Evolutionary conservation across 2,888 invertebrate species (phyloP), one percentile per base, ranked within the genome.

Genomic region (Pharmacophagus antenor): DNA sequence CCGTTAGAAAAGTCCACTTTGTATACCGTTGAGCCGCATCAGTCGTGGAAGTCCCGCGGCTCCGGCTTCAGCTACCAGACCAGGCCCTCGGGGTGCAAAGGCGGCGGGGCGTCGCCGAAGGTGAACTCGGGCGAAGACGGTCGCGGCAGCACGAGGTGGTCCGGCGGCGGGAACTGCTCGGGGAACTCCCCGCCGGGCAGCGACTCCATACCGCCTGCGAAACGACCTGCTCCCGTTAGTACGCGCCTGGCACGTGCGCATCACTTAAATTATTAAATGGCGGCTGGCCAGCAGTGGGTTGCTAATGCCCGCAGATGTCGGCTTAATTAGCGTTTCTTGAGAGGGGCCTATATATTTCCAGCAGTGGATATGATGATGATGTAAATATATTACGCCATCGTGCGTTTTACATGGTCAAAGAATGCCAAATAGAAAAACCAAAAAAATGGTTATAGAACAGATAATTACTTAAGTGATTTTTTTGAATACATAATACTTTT

Each of bases 81-180:
- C 73, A 91, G 80, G 48, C 91, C 91, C 79, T 91, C 91, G 55
- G 88, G 89, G 65, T 91, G 91, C 56, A 89, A 70, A 47, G 90
- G 90, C 0, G 91, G 91, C 23, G 90, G 91, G 53, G 86, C 91
- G 76, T 91, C 91, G 0, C 88, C 88, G 73, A 91, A 91, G 65
- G 94, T 93, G 88, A 94, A 95, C 86, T 94, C 94, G 51, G 95
- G 95, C 71, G 95, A 95, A 65, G 95, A 94, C 56, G 95, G 94
- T 69, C 95, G 93, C 63, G 94, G 94, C 64, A 94, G 93, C 75
- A 93, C 92, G 74, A 94, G 92, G 82, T 93, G 93, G 68, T 94
- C 93, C 2, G 93, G 92, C 8, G 92, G 93, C 56, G 92, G 93
- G 85, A 91, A 94, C 77, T 89, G 90, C 52, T 90, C 90, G 17